A percentile compares a stretch with the other conserved stretches of the same genome.
Conservation (phyloP, 2,888 invertebrate species). For the Hololepta plana region DNA sequence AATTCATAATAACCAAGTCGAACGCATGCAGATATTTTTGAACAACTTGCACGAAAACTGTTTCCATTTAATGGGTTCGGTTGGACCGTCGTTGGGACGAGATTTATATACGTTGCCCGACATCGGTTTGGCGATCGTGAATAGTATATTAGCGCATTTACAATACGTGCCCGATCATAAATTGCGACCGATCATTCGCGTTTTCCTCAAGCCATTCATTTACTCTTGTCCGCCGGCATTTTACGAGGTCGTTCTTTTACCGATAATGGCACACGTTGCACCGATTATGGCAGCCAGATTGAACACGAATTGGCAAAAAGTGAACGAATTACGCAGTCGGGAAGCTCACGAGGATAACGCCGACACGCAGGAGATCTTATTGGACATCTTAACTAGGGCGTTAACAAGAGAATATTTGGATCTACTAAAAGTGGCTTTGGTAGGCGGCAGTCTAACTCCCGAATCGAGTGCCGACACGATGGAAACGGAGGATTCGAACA, state of each 20-base stretch:
- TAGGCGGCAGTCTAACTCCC: slow-evolving; percentile 45
- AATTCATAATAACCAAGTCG: slow-evolving; percentile 37
- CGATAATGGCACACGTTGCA: slow-evolving; percentile 58
- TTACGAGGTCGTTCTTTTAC: slow-evolving; percentile 57
- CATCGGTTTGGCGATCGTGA: slow-evolving; percentile 53
- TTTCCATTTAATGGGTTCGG: slow-evolving; percentile 61
- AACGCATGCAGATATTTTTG: slow-evolving; percentile 73
- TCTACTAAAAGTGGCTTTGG: slow-evolving; percentile 53
- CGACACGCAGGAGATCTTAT: slow-evolving; percentile 66
- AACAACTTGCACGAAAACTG: slow-evolving; percentile 64
- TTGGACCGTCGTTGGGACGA: slow-evolving; percentile 62
- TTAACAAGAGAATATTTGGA: slow-evolving; percentile 79
- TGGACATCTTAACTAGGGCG: slow-evolving; percentile 71
- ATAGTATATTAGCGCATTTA: slow-evolving; percentile 51
- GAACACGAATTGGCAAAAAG: slow-evolving; percentile 62
- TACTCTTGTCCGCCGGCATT: slow-evolving; percentile 71
- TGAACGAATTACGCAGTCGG: slow-evolving; percentile 55
- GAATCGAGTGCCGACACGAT: slow-evolving; percentile 33
- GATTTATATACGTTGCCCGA: slow-evolving; percentile 68
- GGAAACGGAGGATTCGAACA: slow-evolving; percentile 48
- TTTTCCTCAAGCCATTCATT: slow-evolving; percentile 72
- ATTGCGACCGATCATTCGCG: slow-evolving; percentile 63
- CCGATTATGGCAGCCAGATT: slow-evolving; percentile 58
- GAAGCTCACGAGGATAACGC: slow-evolving; percentile 62
- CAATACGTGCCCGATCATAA: slow-evolving; percentile 70